phyloP scores from a whole-genome alignment of 2,797 vertebrate species.

The Thripadectes ignobilis region DNA sequence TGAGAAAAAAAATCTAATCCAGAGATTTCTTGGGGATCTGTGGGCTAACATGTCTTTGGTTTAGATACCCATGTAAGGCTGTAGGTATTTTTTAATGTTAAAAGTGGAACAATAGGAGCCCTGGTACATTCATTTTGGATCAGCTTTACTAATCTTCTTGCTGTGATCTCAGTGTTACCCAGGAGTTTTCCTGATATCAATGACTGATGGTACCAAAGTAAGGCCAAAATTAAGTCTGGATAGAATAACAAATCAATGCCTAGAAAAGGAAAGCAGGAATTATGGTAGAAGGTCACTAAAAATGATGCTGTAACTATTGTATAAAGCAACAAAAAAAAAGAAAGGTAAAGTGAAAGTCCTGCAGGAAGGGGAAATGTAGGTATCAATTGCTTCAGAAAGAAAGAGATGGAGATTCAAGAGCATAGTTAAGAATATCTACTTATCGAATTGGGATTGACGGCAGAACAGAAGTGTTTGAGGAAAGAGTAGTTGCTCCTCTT shows the following conservation, averaged over 20 bases:
- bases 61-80: not conserved
- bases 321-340: not conserved
- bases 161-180: not conserved
- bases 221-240: not conserved
- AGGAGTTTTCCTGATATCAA: not conserved
- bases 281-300: not conserved
- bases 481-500: not conserved
- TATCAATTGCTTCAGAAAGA: not conserved
- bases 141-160: not conserved
- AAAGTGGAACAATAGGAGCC: not conserved
- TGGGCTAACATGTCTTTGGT: not conserved
- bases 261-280: not conserved
- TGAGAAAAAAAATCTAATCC: not conserved
- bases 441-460: not conserved
- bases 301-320: not conserved
- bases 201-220: not conserved
- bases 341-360: not conserved
- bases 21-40: not conserved
- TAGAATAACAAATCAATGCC: not conserved
- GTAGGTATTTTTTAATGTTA: not conserved
- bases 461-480: not conserved
- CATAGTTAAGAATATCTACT: too few species aligned
- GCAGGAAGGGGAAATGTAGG: not conserved
- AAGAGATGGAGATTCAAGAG: not conserved
- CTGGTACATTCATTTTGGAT: not conserved